Percentiles rank a stretch among this genome's conserved stretches.
phyloP scores from a whole-genome alignment of 2,113 vertebrate species.

The Centropristis striata region DNA sequence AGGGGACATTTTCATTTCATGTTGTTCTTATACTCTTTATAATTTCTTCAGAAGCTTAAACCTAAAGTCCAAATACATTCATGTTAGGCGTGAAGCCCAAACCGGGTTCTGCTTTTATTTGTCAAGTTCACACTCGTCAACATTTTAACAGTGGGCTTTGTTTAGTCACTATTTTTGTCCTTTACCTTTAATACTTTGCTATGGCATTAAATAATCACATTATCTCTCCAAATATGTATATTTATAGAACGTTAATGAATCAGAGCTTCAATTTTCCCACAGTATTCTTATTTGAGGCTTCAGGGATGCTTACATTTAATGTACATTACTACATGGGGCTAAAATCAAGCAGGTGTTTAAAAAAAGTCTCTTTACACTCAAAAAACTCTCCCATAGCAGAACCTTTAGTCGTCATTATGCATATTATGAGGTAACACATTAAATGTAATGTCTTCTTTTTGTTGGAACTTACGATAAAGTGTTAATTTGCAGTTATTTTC shows the following conservation, averaged over 20 bases:
- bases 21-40: constrained; percentile 7
- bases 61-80: constrained; percentile 67
- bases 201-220: background rate
- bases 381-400: background rate
- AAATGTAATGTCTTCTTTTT: background rate
- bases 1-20: constrained; percentile 36
- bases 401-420: background rate
- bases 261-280: background rate
- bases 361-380: constrained; percentile 3
- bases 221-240: background rate
- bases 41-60: constrained; percentile 26
- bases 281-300: background rate
- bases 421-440: background rate
- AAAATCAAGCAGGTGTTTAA: background rate
- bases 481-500: background rate
- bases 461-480: background rate
- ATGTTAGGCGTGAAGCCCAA: constrained; percentile 31
- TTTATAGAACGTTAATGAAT: background rate
- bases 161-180: background rate
- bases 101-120: background rate
- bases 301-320: constrained; percentile 10
- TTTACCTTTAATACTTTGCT: background rate
- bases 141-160: background rate
- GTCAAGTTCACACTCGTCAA: background rate
- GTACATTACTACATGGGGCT: background rate